Percentiles rank a stretch among this genome's conserved stretches.
These are phyloP conservation scores for Pseudochirops cupreus DNA, from an alignment of 2,797 vertebrate genomes.

Conservation along the genomic window DNA sequence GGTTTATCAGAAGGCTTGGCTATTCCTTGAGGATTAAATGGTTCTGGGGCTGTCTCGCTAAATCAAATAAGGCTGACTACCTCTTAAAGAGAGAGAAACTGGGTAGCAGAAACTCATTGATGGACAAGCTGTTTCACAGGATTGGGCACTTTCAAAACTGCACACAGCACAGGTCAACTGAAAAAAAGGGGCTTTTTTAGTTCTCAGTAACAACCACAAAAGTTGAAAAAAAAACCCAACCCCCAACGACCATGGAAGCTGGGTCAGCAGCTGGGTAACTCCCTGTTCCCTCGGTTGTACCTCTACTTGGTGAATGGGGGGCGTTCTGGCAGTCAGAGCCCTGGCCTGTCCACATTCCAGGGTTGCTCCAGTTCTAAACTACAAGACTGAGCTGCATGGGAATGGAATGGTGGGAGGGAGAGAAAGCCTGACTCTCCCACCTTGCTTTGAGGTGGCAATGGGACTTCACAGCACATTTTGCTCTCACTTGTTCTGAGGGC, in stretches of 20 bases:
- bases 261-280: slow-evolving; percentile 38
- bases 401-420: slow-evolving; percentile 57
- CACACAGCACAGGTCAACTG: slow-evolving; percentile 67
- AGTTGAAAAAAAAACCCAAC: slow-evolving; percentile 57
- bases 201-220: slow-evolving; percentile 57
- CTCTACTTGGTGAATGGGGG: slow-evolving; percentile 67
- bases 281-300: slow-evolving; percentile 41
- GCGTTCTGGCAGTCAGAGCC: slow-evolving; percentile 36
- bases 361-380: neutral
- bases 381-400: slow-evolving; percentile 67
- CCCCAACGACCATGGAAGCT: slow-evolving; percentile 67
- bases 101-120: slow-evolving; percentile 69
- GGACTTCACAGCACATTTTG: neutral
- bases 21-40: slow-evolving; percentile 73
- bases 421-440: neutral
- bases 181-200: slow-evolving; percentile 59
- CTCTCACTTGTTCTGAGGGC: neutral
- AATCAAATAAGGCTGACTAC: slow-evolving; percentile 79
- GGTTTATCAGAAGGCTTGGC: slow-evolving; percentile 64
- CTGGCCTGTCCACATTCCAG: slow-evolving; percentile 56
- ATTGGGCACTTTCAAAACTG: slow-evolving; percentile 72
- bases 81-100: slow-evolving; percentile 58
- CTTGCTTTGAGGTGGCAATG: neutral
- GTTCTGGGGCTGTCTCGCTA: slow-evolving; percentile 73
- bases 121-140: slow-evolving; percentile 77